Base-by-base conservation (phyloP, 2,888 invertebrate species). In the Drosophila rubida region DNA sequence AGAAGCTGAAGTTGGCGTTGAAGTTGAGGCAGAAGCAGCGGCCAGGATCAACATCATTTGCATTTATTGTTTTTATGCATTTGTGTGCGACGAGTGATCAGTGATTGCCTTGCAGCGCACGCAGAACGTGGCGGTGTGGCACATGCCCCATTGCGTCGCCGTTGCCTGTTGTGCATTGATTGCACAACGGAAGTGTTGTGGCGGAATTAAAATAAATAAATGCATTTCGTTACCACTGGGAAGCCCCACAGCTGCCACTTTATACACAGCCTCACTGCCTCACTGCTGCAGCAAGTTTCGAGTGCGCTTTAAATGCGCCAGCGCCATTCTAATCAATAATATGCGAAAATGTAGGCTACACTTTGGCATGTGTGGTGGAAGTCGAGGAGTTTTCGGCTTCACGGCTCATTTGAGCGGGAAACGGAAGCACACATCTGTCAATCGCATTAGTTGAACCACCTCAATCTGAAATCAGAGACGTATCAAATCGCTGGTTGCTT, bases 181-280 rank as follows among this genome's bases (percentile, higher is more conserved):
- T 88, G 88, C 77, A 79, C 76, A 74, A 69, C 89, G 89, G 89
- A 89, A 90, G 90, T 89, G 89, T 90, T 89, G 89, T 88, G 89
- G 89, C 87, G 87, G 89, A 89, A 90, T 89, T 89, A 89, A 89
- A 89, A 88, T 89, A 89, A 88, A 89, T 89, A 87, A 89, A 89
- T 86, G 78, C 69, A 81, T 78, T 78, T 62, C 72, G 72, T 79
- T 72, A 84, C 78, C 87, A 68, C 59, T 60, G 78, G 69, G 69
- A 71, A 51, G 23, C 30, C 58, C n/a, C 19, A 37, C 37, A 58
- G 46, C 57, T 46, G 55, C 48, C 9, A 4, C 25, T 48, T 42
- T 57, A 54, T 41, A 13, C 32, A 22, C 41, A 22, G 11, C n/a
- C n/a, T n/a, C 44, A 46, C 0, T n/a, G 14, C 1, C 35, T n/a